phyloP scores from a whole-genome alignment of 2,113 vertebrate genomes.

The Hypocryptadius cinnamomeus region DNA sequence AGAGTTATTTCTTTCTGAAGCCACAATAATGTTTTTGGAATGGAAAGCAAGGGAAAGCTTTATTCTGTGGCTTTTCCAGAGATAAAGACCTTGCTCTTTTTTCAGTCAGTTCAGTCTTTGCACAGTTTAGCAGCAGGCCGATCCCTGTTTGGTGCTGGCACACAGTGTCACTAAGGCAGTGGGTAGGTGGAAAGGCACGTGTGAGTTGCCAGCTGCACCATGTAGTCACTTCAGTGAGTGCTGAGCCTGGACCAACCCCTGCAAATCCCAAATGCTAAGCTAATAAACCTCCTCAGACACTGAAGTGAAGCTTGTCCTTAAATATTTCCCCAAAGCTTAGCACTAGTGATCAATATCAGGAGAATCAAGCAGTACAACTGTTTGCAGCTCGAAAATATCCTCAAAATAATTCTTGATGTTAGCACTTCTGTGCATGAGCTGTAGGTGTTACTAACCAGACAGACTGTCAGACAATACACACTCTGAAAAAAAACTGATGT shows the following conservation, averaged over 20 bases:
- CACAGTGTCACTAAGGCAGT: background rate
- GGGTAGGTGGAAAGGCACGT: background rate
- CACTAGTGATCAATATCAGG: background rate
- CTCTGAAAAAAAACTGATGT: background rate
- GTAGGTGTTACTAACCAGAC: background rate
- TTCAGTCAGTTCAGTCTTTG: background rate
- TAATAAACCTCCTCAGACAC: background rate
- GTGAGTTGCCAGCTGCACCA: background rate
- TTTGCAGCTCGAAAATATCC: background rate
- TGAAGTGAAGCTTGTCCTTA: background rate
- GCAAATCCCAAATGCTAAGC: background rate
- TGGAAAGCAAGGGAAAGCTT: background rate
- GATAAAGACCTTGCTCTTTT: background rate
- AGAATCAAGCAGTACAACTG: background rate
- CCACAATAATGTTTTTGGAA: background rate
- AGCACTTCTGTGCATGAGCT: background rate
- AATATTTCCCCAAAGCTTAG: background rate
- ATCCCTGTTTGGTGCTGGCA: background rate
- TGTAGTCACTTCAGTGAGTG: rapidly evolving
- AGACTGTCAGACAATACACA: background rate
- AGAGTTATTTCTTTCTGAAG: background rate
- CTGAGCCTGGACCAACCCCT: background rate
- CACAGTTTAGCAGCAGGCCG: background rate
- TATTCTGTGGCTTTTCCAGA: background rate
- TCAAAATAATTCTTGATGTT: background rate